Conservation (phyloP, 1,140 invertebrate genomes). For the Zophobas morio region DNA sequence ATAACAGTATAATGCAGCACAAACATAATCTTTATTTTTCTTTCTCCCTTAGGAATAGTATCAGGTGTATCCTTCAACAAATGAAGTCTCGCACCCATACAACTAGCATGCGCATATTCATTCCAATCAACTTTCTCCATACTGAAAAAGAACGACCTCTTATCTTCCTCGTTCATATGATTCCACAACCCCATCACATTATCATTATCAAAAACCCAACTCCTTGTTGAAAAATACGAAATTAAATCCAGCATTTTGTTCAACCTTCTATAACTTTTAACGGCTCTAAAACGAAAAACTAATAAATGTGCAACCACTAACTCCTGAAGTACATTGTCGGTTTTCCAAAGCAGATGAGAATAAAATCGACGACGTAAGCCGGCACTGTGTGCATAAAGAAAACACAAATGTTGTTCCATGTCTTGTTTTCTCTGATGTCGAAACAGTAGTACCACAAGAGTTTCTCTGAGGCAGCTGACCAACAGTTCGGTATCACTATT, state of each 20-base stretch:
- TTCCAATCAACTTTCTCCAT: constrained; percentile 73
- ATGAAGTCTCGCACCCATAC: constrained; percentile 71
- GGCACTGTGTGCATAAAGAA: constrained; percentile 74
- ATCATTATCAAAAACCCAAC: constrained; percentile 80
- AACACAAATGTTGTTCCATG: constrained; percentile 66
- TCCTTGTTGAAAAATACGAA: constrained; percentile 79
- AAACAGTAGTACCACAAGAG: constrained; percentile 73
- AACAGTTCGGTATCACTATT: constrained; percentile 68
- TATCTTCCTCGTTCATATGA: constrained; percentile 74
- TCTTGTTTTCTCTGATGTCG: constrained; percentile 70
- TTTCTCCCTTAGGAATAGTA: constrained; percentile 64
- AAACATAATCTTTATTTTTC: constrained; percentile 65
- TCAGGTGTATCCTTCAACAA: constrained; percentile 75
- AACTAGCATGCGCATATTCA: constrained; percentile 73
- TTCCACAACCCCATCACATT: constrained; percentile 75
- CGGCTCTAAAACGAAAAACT: constrained; percentile 66
- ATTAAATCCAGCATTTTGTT: constrained; percentile 80
- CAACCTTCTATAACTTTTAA: constrained; percentile 81
- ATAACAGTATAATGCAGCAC: constrained; percentile 68
- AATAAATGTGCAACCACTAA: constrained; percentile 26
- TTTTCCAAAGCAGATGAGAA: constrained; percentile 71
- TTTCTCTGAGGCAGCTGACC: constrained; percentile 70
- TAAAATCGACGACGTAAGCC: constrained; percentile 72
- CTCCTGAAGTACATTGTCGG: constrained; percentile 70
- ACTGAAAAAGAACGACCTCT: constrained; percentile 74